Evolutionary conservation across 2,888 invertebrate genomes (phyloP), one percentile per base, ranked within the genome.

Genomic region (Orthosia cruda): DNA sequence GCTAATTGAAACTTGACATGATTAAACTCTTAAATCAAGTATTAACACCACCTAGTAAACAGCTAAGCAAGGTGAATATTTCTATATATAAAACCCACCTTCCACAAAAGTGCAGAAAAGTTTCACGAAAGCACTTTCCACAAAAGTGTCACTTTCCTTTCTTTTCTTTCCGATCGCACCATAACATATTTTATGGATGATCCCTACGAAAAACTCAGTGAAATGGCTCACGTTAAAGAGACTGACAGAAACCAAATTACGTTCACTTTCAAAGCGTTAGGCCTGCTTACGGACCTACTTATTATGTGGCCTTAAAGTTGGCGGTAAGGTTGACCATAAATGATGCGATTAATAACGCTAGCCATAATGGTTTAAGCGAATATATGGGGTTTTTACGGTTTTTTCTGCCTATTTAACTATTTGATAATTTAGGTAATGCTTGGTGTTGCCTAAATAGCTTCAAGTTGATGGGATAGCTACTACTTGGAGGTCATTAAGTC

Each of bases 161-260:
- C 23, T 18, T 63, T 64, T 69, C 16, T 62, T 68, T 63, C 0
- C 54, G 23, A n/a, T 45, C 52, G 23, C 49, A 58, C 67, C 49
- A 63, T 68, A 58, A 74, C 71, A 70, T 85, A 77, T 59, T 73
- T 58, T 57, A 72, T 7, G 68, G 77, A 61, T 71, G 75, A 77
- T 74, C 73, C 79, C 57, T 61, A 32, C 23, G 50, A 68, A 71
- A 78, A 80, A 71, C 26, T 64, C 59, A 11, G 49, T 66, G 58
- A 75, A 87, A 87, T 81, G 72, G 76, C 74, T 73, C 63, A 71
- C 69, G 67, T 70, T 80, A 77, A 79, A 75, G 69, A 72, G 65
- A 71, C 40, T 61, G 61, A 61, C 68, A 71, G 71, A 80, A 86
- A 81, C 76, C 66, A 74, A 84, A 87, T 88, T 84, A 84, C 71